A percentile compares a stretch with the other conserved stretches of the same genome.
phyloP scores from a whole-genome alignment of 2,888 invertebrate genomes.

The Eulithis prunata region DNA sequence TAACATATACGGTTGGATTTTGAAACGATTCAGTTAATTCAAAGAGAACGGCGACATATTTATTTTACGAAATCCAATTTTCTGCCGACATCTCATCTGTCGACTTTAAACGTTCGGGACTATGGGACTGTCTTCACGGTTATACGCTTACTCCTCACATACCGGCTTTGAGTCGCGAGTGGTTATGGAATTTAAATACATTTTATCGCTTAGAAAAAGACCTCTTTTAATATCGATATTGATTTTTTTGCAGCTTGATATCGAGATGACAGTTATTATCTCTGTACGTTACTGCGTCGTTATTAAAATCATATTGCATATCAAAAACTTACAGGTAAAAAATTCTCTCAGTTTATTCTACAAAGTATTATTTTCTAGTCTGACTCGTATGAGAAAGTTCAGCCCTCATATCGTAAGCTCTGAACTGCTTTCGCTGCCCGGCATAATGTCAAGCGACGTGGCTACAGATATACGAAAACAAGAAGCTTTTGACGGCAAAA shows the following conservation, averaged over 20 bases:
- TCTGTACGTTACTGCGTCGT: not conserved
- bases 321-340: no score
- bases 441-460: no score
- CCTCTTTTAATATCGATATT: slow-evolving; percentile 25
- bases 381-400: no score
- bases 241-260: slow-evolving; percentile 11
- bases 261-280: not conserved
- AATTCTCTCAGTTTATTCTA: no score
- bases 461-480: no score
- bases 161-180: slow-evolving; percentile 59
- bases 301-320: no score
- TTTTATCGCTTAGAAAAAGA: slow-evolving; percentile 37
- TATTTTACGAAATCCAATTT: slow-evolving; percentile 85
- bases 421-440: no score
- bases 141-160: slow-evolving; percentile 74
- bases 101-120: slow-evolving; percentile 79
- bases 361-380: no score
- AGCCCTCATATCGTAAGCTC: no score
- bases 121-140: slow-evolving; percentile 75
- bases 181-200: slow-evolving; percentile 52
- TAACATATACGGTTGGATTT: slow-evolving; percentile 47
- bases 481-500: no score
- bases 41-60: slow-evolving; percentile 80
- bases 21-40: slow-evolving; percentile 51
- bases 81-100: slow-evolving; percentile 84